Conservation (phyloP, 2,888 invertebrate species). For the Eurois occulta region DNA sequence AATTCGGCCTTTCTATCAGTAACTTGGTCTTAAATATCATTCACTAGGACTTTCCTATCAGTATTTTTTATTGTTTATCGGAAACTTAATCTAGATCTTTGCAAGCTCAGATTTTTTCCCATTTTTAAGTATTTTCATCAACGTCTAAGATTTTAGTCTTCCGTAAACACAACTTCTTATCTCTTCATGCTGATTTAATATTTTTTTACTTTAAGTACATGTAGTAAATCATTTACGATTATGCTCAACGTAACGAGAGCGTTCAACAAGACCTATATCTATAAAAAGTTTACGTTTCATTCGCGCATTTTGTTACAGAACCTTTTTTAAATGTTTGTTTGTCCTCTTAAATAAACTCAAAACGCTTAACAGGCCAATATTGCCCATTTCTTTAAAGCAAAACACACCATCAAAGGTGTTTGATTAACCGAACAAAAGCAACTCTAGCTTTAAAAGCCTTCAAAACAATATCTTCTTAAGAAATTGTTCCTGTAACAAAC, state of each 20-base stretch:
- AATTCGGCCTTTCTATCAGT: background rate
- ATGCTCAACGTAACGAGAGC: conserved; percentile 32
- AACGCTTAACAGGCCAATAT: conserved; percentile 45
- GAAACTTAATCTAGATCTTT: background rate
- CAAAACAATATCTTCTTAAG: conserved; percentile 62
- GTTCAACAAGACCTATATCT: conserved; percentile 43
- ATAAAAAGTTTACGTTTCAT: conserved; percentile 55
- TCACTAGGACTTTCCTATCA: background rate
- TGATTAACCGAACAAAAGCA: conserved; percentile 71
- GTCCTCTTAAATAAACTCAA: conserved; percentile 20
- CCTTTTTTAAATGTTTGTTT: conserved; percentile 38
- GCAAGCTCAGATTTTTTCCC: background rate
- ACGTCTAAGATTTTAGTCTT: background rate
- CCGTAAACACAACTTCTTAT: background rate
- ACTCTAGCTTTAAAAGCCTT: conserved; percentile 55
- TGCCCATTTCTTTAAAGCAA: conserved; percentile 46
- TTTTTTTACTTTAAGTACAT: conserved; percentile 26
- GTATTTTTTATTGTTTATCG: background rate
- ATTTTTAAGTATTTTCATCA: background rate
- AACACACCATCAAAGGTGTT: conserved; percentile 57
- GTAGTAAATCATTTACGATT: conserved; percentile 63
- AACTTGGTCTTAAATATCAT: background rate
- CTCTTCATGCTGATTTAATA: conserved; percentile 16
- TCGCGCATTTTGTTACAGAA: conserved; percentile 45
- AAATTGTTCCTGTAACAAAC: conserved; percentile 67